A percentile compares a stretch with the other conserved stretches of the same genome.
These are phyloP conservation scores for Saccopteryx bilineata DNA, from an alignment of 2,113 vertebrate species.

Conservation along the genomic window DNA sequence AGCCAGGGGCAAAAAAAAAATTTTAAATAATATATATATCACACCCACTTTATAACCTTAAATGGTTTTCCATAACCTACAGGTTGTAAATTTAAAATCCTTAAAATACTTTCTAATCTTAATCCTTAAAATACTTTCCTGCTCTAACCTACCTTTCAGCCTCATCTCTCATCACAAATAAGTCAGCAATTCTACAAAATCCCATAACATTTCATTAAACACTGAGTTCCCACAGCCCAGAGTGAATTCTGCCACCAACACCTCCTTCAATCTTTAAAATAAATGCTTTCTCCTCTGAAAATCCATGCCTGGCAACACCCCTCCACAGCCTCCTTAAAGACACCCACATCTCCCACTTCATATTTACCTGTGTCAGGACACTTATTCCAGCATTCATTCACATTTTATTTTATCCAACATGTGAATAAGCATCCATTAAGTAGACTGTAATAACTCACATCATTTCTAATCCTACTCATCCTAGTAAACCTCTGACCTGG, in stretches of 20 bases:
- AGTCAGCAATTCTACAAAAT: neutral
- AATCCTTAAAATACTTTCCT: neutral
- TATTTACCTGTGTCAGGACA: neutral
- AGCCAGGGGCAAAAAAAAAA: too few relatives aligned
- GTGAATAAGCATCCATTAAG: neutral
- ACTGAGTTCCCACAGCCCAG: neutral
- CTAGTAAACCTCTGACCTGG: neutral
- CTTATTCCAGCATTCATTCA: neutral
- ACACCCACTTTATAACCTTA: neutral
- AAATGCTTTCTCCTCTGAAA: neutral
- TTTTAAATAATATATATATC: neutral
- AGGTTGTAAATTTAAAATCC: neutral
- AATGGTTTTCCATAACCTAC: neutral
- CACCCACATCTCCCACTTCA: neutral
- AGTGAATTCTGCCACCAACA: neutral
- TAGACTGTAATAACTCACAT: neutral
- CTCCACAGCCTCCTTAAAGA: neutral
- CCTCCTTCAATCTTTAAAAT: neutral
- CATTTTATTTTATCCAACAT: neutral
- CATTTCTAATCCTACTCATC: neutral
- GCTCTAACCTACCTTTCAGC: neutral
- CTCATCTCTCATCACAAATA: constrained; percentile 16
- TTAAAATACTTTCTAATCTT: neutral
- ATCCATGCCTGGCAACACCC: neutral
- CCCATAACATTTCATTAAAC: neutral